Evolutionary conservation across 2,113 vertebrate genomes (phyloP).

Genomic region (Petaurus breviceps): DNA sequence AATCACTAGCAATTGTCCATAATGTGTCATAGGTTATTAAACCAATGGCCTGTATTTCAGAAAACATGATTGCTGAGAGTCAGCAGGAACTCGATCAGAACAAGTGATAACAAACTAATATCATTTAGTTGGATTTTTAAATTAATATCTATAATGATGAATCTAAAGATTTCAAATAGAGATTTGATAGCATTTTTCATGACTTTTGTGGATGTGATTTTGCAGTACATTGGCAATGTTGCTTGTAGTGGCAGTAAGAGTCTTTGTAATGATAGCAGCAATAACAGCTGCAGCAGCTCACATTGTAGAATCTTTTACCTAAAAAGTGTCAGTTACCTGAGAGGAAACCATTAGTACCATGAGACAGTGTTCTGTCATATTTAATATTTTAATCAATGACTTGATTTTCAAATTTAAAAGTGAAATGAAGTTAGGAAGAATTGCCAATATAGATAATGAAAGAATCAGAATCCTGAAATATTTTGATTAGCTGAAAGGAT

Average conservation of each 20-base stretch:
- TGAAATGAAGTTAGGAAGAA: background rate
- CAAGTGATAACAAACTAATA: background rate
- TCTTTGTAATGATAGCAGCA: background rate
- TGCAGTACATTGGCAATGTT: background rate
- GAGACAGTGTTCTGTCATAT: background rate
- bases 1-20: background rate
- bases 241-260: background rate
- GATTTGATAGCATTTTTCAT: background rate
- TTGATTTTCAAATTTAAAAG: background rate
- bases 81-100: background rate
- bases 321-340: background rate
- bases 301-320: background rate
- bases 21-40: background rate
- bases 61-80: background rate
- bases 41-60: background rate
- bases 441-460: background rate
- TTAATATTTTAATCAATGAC: background rate
- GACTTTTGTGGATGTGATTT: background rate
- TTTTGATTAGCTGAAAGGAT: constrained; percentile 45
- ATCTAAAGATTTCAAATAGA: background rate
- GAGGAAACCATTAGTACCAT: background rate
- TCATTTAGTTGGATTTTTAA: background rate
- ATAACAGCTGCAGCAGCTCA: background rate
- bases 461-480: constrained; percentile 16
- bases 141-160: background rate